These are phyloP conservation scores for Druceiella hillmani DNA, from an alignment of 2,888 invertebrate species.

Conservation along the genomic window DNA sequence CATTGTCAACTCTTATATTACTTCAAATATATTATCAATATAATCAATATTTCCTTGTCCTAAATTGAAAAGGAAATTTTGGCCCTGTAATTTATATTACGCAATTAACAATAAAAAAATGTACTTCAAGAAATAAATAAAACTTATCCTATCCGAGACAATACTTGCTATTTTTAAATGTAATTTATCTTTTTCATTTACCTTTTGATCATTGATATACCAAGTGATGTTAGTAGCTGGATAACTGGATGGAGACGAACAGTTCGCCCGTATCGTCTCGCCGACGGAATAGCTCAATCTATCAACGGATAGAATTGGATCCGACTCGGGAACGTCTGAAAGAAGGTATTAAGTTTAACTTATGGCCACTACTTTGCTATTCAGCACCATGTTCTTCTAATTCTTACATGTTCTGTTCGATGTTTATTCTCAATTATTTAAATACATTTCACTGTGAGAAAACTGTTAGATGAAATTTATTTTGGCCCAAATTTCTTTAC, in stretches of 20 bases:
- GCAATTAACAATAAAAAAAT: too few species aligned
- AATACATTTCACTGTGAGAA: neutral
- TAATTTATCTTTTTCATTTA: too few species aligned
- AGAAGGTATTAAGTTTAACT: slow-evolving; percentile 15
- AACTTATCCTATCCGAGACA: too few species aligned
- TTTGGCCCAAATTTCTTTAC: neutral
- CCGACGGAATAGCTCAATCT: slow-evolving; percentile 52
- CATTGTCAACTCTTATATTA: too few species aligned
- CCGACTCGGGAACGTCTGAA: slow-evolving; percentile 55
- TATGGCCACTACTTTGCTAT: neutral
- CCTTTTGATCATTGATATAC: slow-evolving; percentile 53
- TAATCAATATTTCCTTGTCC: too few species aligned
- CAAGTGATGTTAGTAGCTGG: slow-evolving; percentile 58
- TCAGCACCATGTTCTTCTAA: neutral
- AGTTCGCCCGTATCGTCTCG: slow-evolving; percentile 53
- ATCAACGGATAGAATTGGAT: slow-evolving; percentile 49
- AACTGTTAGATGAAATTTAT: neutral
- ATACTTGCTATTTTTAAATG: too few species aligned
- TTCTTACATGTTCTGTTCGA: too few species aligned
- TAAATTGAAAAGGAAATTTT: too few species aligned
- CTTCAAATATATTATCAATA: too few species aligned
- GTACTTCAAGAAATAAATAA: too few species aligned
- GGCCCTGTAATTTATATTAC: too few species aligned
- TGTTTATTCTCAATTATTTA: too few species aligned
- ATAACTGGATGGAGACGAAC: slow-evolving; percentile 53